Evolutionary conservation across 2,888 invertebrate genomes (phyloP), one percentile per base, ranked within the genome.

Genomic region (Biston stratarius): DNA sequence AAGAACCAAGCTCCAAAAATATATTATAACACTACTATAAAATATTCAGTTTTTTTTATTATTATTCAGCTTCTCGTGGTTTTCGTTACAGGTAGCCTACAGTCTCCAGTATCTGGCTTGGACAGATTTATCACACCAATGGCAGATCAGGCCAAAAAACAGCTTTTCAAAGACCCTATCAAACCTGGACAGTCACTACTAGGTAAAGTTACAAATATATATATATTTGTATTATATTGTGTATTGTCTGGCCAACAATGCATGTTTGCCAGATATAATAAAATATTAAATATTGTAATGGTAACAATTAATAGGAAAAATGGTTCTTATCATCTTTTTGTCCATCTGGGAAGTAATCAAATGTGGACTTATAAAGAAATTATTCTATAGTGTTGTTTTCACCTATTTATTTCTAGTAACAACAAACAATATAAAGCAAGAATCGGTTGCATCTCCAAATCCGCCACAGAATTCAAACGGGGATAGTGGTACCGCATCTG

Each of bases 71-170:
- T 14, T 15, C 8, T 15, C 3, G 42, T 9, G 5, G 6, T 33
- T 65, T n/a, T 64, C 49, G 53, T 78, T 74, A 34, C 79, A 90
- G 87, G 82, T 78, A 86, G 88, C 62, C 77, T 94, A 6, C 94
- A 94, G 74, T 95, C 95, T 0, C 95, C 95, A 0, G 90, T 94
- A 48, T 94, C 95, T 34, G 94, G 94, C 0, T 91, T 94, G 55
- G 96, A 96, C 71, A 93, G 96, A 12, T 96, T 96, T 84, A 95
- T 96, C 63, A 95, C 96, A 0, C 96, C 96, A 0, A 91, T 95
- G 51, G 90, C 94, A 5, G 95, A 94, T 48, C 87, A 90, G 63
- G 91, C 92, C 5, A 93, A 89, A 77, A 94, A 89, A 73, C 94
- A 94, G 74, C 83, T 95, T 9, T 95, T 95, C 74, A 94, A 94